Percentiles rank a stretch among this genome's conserved stretches.
Conservation (phyloP, 1,140 invertebrate species). For the Akabosia matsudoensis region DNA sequence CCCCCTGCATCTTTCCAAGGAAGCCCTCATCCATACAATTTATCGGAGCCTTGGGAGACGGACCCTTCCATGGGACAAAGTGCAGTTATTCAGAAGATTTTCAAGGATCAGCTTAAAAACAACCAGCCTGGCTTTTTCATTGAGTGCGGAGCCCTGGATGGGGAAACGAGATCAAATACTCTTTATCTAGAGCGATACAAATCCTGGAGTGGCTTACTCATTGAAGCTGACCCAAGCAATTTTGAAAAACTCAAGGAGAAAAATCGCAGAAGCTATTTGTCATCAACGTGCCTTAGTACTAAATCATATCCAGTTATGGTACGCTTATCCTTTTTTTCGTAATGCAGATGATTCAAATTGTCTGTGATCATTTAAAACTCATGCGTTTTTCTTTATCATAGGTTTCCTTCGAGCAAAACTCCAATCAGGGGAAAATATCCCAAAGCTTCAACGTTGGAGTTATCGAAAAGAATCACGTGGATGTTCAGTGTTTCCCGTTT, state of each 20-base stretch:
- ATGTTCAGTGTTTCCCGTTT: conserved; percentile 58
- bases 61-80: conserved; percentile 53
- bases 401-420: conserved; percentile 51
- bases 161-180: conserved; percentile 50
- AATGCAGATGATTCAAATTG: too few species aligned
- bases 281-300: conserved; percentile 54
- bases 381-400: conserved; percentile 27
- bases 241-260: conserved; percentile 53
- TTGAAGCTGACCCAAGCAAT: conserved; percentile 58
- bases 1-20: conserved; percentile 37
- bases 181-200: conserved; percentile 52
- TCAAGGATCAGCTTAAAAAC: conserved; percentile 54
- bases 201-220: conserved; percentile 56
- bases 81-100: conserved; percentile 28
- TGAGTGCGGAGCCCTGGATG: conserved; percentile 57
- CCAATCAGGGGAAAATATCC: conserved; percentile 50
- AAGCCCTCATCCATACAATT: conserved; percentile 42
- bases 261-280: conserved; percentile 52
- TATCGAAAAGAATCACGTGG: conserved; percentile 42
- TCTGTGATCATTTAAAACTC: too few species aligned
- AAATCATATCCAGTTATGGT: conserved; percentile 52
- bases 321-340: conserved; percentile 28
- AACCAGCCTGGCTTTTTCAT: conserved; percentile 51
- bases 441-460: conserved; percentile 37
- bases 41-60: conserved; percentile 47